These are phyloP conservation scores for Exaiptasia diaphana DNA, from an alignment of 64 coral and sea anemone species.

Conservation along the genomic window DNA sequence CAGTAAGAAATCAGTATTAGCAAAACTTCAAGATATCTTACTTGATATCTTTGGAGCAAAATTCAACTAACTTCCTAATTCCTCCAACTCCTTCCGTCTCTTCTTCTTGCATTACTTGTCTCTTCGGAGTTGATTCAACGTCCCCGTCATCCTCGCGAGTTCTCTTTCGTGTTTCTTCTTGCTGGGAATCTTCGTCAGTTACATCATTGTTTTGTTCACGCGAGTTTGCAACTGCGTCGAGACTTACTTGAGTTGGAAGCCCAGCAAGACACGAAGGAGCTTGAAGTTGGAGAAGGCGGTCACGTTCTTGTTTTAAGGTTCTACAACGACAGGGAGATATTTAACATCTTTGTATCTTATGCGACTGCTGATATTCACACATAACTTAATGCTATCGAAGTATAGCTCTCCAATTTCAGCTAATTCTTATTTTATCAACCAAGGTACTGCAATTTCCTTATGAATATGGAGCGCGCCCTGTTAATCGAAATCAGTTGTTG, in stretches of 20 bases:
- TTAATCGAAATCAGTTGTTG: no score
- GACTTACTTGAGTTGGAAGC: slow-evolving; percentile 79
- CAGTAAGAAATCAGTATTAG: no score
- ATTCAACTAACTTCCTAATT: slow-evolving; percentile 98
- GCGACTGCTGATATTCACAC: no score
- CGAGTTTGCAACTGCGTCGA: slow-evolving; percentile 48
- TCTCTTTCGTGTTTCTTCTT: slow-evolving; percentile 41
- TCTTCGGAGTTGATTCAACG: slow-evolving; percentile 52
- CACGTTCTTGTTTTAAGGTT: slow-evolving; percentile 73
- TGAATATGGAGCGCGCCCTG: no score
- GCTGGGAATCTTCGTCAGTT: slow-evolving; percentile 20
- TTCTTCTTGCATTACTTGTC: slow-evolving; percentile 44
- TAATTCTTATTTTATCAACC: no score
- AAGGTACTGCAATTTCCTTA: no score
- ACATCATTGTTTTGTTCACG: slow-evolving; percentile 45
- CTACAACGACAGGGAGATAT: slow-evolving; percentile 14
- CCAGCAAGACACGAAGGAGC: slow-evolving; percentile 50
- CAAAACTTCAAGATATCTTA: slow-evolving; percentile 73
- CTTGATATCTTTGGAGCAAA: slow-evolving; percentile 99
- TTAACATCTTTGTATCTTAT: no score
- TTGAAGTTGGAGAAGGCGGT: slow-evolving; percentile 71
- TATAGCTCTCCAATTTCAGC: no score
- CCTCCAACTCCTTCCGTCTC: slow-evolving; percentile 73
- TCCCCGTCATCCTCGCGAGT: slow-evolving; percentile 57
- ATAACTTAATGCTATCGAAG: no score